Evolutionary conservation across 2,888 invertebrate species (phyloP).

Genomic region (Andrena hattorfiana): DNA sequence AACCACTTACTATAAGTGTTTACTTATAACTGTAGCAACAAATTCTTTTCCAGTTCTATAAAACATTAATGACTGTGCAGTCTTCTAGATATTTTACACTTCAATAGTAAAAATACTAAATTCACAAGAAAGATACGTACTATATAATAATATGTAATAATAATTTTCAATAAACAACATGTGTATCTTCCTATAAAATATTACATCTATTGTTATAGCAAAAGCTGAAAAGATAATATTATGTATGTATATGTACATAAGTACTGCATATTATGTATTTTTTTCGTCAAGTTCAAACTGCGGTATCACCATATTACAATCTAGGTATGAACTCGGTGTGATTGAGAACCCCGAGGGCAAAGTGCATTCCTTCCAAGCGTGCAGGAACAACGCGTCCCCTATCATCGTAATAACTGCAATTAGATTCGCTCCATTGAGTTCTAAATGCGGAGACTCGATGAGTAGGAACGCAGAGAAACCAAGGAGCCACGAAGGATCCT

Average conservation of each 20-base stretch:
- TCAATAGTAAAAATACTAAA: neutral
- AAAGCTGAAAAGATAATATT: too few species aligned
- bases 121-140: neutral
- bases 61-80: neutral
- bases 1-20: neutral
- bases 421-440: conserved; percentile 84
- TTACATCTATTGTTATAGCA: neutral
- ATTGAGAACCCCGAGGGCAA: neutral
- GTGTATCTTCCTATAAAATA: neutral
- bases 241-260: neutral
- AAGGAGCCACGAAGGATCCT: conserved; percentile 80
- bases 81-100: too few species aligned
- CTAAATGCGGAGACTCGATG: conserved; percentile 84
- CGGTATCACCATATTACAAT: neutral
- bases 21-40: neutral
- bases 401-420: conserved; percentile 75
- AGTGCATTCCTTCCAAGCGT: neutral
- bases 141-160: neutral
- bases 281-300: neutral
- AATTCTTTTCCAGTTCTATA: neutral
- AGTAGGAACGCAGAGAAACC: conserved; percentile 81
- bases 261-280: neutral
- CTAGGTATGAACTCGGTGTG: neutral
- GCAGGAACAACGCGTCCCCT: too few species aligned
- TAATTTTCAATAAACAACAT: neutral